Conservation (phyloP, 2,888 invertebrate genomes). For the Coenonympha arcania region DNA sequence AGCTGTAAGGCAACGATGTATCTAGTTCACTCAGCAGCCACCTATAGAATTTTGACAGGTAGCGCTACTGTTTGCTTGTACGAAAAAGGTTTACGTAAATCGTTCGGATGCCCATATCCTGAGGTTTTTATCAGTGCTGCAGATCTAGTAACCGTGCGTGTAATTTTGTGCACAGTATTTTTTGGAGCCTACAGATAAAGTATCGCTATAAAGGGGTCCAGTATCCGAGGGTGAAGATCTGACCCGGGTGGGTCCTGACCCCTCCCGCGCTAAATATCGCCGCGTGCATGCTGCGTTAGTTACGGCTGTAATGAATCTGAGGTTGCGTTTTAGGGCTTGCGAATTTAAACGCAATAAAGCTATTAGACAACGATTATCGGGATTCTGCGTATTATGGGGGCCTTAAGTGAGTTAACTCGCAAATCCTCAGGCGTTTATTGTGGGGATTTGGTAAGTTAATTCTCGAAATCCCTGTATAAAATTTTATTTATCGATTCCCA, state of each 20-base stretch:
- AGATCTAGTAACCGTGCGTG: no score
- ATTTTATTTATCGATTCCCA: not conserved
- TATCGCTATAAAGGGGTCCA: slow-evolving; percentile 34
- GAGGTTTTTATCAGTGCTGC: no score
- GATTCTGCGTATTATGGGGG: slow-evolving; percentile 24
- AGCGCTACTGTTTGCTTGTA: no score
- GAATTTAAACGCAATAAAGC: slow-evolving; percentile 36
- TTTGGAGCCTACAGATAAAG: slow-evolving; percentile 13
- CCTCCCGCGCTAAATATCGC: slow-evolving; percentile 46
- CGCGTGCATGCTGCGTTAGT: slow-evolving; percentile 59
- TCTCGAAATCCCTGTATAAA: not conserved
- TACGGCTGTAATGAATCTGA: slow-evolving; percentile 60
- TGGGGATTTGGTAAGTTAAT: slow-evolving; percentile 8
- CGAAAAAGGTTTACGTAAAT: no score
- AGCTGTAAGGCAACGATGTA: no score
- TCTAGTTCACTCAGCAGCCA: no score
- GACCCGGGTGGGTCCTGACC: slow-evolving; percentile 21
- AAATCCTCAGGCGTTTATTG: slow-evolving; percentile 15
- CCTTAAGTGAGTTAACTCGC: slow-evolving; percentile 17
- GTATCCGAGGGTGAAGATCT: slow-evolving; percentile 51
- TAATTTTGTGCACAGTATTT: not conserved
- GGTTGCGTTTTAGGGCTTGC: slow-evolving; percentile 57
- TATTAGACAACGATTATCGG: slow-evolving; percentile 32
- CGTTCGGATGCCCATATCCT: no score
- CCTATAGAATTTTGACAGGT: no score